Base-by-base conservation (phyloP, 2,113 vertebrate species). In the Fregata magnificens region DNA sequence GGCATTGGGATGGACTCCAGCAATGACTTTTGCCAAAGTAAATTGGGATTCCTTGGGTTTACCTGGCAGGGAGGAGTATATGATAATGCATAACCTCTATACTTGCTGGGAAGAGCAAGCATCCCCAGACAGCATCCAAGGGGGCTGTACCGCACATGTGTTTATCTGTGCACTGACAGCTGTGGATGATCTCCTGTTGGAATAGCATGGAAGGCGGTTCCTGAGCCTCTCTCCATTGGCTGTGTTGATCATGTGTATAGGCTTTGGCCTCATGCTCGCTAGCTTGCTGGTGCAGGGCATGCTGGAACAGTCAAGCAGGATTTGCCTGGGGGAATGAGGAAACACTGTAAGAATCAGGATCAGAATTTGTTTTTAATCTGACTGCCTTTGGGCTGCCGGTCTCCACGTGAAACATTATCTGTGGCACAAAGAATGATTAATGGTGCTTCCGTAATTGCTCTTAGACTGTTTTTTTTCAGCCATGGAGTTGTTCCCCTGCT, bases 101-200 rank as follows among this genome's bases (percentile, higher is more conserved):
- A 16, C 13, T 56, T 76, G 29, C 32, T 65, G 73, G 58, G 40
- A 90, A 65, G 61, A 40, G 49, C 36, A 53, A 53, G 11, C n/a
- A 44, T 67, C 50, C 59, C 47, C 59, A 11, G 11, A 9, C 9
- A 58, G 72, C 50, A 49, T 29, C 55, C 0, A 0, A 56, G 31
- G 50, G 32, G 32, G 15, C 44, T 47, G 72, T 44, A 38, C n/a
- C 0, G 0, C 2, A 9, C 0, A 0, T 40, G 34, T 44, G 62
- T 73, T 16, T 42, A 63, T 17, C 50, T 38, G 44, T 61, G 59
- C 78, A 4, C 55, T 59, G 82, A 4, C 31, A 81, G 63, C 77
- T 93, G 65, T 4, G 21, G 52, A 24, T 78, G 56, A 26, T 47
- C 34, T 82, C 69, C 80, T 86, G 25, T 32, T 38, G 53, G 22